Conservation (phyloP, 2,888 invertebrate species). For the Stomorhina lunata region DNA sequence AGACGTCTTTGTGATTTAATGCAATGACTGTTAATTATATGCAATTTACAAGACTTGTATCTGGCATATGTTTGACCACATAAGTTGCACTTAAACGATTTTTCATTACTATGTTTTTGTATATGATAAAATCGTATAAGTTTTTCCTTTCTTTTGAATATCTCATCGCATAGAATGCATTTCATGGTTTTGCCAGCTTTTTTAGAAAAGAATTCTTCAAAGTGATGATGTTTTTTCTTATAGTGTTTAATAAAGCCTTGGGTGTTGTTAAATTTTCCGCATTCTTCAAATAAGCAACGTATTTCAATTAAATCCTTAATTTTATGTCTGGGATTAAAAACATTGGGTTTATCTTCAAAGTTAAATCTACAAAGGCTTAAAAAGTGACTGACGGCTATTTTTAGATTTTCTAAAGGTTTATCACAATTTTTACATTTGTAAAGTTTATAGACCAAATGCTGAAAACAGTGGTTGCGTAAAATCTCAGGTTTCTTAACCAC, state of each 20-base stretch:
- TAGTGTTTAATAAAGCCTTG: neutral
- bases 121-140: neutral
- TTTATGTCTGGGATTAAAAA: too few relatives aligned
- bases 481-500: conserved; percentile 37
- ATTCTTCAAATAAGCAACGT: conserved; percentile 44
- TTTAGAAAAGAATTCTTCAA: conserved; percentile 11
- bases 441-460: conserved; percentile 60
- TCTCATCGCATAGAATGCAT: conserved; percentile 23
- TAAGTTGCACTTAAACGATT: conserved; percentile 23
- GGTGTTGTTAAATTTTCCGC: neutral
- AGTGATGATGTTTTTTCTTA: conserved; percentile 15
- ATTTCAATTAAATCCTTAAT: neutral
- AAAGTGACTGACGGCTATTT: conserved; percentile 48
- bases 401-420: conserved; percentile 24
- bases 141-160: neutral
- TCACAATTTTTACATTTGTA: conserved; percentile 58
- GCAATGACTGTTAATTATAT: neutral
- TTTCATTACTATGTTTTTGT: conserved; percentile 19
- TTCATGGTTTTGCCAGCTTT: neutral
- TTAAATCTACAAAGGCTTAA: conserved; percentile 16
- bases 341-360: too few relatives aligned
- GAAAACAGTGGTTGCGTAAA: conserved; percentile 56
- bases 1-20: neutral
- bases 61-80: neutral
- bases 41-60: neutral